Base-by-base conservation (phyloP, 2,113 vertebrate genomes). In the Equus quagga region DNA sequence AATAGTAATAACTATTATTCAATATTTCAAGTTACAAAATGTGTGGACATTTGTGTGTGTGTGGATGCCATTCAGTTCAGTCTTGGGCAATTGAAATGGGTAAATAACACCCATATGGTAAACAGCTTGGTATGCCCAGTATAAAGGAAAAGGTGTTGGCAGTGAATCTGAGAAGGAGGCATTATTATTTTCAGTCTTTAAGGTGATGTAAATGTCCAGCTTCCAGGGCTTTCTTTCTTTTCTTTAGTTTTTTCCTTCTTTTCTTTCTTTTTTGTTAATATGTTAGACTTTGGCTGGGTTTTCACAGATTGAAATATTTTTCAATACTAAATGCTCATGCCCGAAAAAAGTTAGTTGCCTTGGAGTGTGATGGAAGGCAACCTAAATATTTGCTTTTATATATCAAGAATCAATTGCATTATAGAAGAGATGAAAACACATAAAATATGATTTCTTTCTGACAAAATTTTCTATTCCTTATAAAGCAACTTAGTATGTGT, bases 91-190 rank as follows among this genome's bases (percentile, higher is more conserved):
- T 6, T 94, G 98, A 98, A 98, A 97, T 96, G 98, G 98, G 93
- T 98, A 98, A 98, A 98, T 98, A 98, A 96, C 96, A 98, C 80
- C 98, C 98, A 98, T 98, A 98, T 98, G 98, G 98, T 87, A 97
- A 97, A 92, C 98, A 99, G 98, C 98, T 98, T 98, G 98, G 88
- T 94, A 46, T 65, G 31, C 96, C 73, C 26, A 97, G 96, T 88
- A 93, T 97, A 93, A 98, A 98, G 97, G 97, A 97, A 98, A 98
- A 98, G 24, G 72, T 97, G 97, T 98, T 96, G 95, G 98, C 98
- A 98, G 72, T 13, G 89, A 73, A 36, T 97, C 83, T 94, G 44
- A 36, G 92, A 86, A 95, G 97, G 92, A 98, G 86, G 82, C 94
- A 91, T 89, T 97, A 91, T 95, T 97, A 65, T 96, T 97, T 97